Conservation (phyloP, 1,140 invertebrate genomes). For the Platorchestia sp. region DNA sequence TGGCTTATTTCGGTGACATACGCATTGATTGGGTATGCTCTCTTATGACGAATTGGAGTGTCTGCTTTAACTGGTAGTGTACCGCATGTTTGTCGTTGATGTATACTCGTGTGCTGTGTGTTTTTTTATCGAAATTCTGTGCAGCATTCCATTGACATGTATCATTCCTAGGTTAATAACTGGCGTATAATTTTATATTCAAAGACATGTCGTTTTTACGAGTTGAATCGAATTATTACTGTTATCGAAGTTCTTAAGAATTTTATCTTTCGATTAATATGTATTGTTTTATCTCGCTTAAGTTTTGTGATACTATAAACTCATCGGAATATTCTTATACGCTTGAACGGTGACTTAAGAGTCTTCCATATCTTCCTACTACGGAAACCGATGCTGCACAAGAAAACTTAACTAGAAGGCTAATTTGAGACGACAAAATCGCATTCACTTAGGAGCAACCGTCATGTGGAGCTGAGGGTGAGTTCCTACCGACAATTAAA, state of each 20-base stretch:
- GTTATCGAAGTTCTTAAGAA: not conserved
- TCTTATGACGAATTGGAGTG: not conserved
- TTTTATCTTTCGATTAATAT: not conserved
- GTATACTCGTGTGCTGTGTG: not conserved
- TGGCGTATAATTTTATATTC: not conserved
- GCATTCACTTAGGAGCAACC: not conserved
- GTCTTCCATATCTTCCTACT: not conserved
- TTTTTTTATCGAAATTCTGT: not conserved
- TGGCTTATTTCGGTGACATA: no score
- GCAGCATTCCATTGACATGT: not conserved
- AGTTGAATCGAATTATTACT: not conserved
- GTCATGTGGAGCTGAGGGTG: no score
- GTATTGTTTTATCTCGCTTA: not conserved
- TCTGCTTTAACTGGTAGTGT: not conserved
- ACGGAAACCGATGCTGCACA: not conserved
- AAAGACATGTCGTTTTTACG: not conserved
- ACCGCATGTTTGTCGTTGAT: not conserved
- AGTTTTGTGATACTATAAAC: not conserved
- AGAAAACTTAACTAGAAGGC: not conserved
- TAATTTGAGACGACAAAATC: not conserved
- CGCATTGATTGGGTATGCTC: not conserved
- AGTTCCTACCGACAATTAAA: no score
- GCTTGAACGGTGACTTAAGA: not conserved
- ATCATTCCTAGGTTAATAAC: not conserved
- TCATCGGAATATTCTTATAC: not conserved